Evolutionary conservation across 1,140 invertebrate species (phyloP).

Genomic region (Matsumurasca onukii): DNA sequence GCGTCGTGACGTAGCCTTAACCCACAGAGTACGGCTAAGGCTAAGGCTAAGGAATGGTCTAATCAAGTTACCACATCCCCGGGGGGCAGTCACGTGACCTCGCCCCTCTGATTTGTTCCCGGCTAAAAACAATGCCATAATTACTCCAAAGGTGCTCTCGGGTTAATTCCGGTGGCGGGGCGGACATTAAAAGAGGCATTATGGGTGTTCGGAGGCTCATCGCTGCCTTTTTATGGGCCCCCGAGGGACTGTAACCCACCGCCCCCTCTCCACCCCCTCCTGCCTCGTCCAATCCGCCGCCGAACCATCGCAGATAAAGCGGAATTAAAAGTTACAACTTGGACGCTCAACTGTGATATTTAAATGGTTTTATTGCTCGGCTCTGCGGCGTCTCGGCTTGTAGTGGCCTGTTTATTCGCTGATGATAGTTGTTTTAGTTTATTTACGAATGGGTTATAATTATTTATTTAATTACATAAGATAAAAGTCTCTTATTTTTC

Average conservation of each 20-base stretch:
- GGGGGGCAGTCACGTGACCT: neutral
- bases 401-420: too few relatives aligned
- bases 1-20: too few relatives aligned
- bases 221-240: constrained; percentile 36
- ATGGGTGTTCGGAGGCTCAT: constrained; percentile 37
- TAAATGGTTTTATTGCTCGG: too few relatives aligned
- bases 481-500: too few relatives aligned
- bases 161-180: constrained; percentile 32
- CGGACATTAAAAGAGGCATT: constrained; percentile 26
- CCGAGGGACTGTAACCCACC: constrained; percentile 28
- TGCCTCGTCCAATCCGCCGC: too few relatives aligned
- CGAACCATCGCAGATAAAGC: constrained; percentile 21
- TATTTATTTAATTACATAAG: too few relatives aligned
- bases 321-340: constrained; percentile 36
- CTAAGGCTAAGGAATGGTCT: neutral
- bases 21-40: too few relatives aligned
- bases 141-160: constrained; percentile 29
- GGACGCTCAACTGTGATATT: too few relatives aligned
- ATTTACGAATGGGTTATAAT: too few relatives aligned
- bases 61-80: neutral
- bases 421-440: too few relatives aligned
- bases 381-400: too few relatives aligned
- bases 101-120: constrained; percentile 38
- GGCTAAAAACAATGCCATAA: constrained; percentile 35
- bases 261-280: constrained; percentile 13